phyloP scores from a whole-genome alignment of 2,797 vertebrate species.

The Perodicticus potto region DNA sequence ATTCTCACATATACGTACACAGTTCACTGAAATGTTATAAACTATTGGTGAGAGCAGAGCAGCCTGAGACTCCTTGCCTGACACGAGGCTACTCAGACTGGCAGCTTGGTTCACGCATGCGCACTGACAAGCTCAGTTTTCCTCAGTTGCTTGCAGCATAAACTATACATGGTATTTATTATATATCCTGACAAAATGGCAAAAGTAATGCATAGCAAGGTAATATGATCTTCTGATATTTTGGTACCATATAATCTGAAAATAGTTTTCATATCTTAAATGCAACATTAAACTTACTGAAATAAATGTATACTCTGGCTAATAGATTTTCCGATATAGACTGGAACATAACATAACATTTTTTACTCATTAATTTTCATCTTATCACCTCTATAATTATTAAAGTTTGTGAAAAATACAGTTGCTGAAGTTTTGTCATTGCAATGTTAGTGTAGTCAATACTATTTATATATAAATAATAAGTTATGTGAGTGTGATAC shows the following conservation, averaged over 20 bases:
- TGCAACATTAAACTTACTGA: neutral
- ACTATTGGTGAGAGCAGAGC: constrained; percentile 21
- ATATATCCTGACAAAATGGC: neutral
- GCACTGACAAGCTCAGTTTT: neutral
- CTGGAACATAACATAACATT: neutral
- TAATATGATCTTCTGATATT: neutral
- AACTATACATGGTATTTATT: neutral
- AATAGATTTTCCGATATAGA: neutral
- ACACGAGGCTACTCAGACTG: neutral
- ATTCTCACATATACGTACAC: neutral
- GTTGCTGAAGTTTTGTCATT: neutral
- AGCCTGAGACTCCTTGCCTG: neutral
- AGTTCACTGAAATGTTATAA: constrained; percentile 1
- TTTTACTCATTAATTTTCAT: neutral
- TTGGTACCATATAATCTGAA: neutral
- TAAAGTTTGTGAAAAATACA: constrained; percentile 29
- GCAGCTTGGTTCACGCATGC: neutral
- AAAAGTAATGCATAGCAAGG: neutral
- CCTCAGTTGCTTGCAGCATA: neutral
- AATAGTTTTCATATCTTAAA: neutral
- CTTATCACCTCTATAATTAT: neutral
- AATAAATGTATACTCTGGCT: neutral
- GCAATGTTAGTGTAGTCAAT: neutral
- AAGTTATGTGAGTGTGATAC: neutral
- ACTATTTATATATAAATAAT: neutral